phyloP scores from a whole-genome alignment of 2,113 vertebrate genomes.

The Artemisiospiza belli region DNA sequence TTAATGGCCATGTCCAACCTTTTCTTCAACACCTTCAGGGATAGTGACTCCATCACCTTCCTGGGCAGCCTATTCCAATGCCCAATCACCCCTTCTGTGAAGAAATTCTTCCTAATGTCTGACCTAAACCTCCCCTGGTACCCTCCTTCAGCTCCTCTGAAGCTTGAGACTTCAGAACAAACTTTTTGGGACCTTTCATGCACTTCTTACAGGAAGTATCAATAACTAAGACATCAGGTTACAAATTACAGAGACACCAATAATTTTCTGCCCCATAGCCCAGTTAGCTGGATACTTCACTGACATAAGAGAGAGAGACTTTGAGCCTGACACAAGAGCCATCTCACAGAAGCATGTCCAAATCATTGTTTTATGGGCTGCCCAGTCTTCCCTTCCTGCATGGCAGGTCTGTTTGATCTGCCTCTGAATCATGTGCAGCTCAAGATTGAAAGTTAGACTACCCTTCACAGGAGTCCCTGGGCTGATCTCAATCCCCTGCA shows the following conservation, averaged over 20 bases:
- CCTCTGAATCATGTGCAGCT: not conserved
- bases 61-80: not conserved
- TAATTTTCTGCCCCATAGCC: not conserved
- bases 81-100: not conserved
- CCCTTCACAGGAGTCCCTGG: not conserved
- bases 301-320: not conserved
- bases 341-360: not conserved
- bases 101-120: not conserved
- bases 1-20: accelerated
- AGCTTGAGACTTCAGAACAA: not conserved
- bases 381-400: not conserved
- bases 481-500: not conserved
- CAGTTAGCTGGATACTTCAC: not conserved
- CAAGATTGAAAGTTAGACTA: not conserved
- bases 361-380: not conserved
- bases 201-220: not conserved
- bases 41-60: not conserved
- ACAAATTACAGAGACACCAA: not conserved
- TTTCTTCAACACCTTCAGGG: not conserved
- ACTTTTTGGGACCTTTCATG: not conserved
- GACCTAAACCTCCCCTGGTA: not conserved
- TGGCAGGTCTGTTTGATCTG: not conserved
- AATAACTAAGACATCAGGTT: not conserved
- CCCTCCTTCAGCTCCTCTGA: not conserved
- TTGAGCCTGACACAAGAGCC: not conserved